These are phyloP conservation scores for Phataginus tricuspis DNA, from an alignment of 2,797 vertebrate species.

Conservation along the genomic window DNA sequence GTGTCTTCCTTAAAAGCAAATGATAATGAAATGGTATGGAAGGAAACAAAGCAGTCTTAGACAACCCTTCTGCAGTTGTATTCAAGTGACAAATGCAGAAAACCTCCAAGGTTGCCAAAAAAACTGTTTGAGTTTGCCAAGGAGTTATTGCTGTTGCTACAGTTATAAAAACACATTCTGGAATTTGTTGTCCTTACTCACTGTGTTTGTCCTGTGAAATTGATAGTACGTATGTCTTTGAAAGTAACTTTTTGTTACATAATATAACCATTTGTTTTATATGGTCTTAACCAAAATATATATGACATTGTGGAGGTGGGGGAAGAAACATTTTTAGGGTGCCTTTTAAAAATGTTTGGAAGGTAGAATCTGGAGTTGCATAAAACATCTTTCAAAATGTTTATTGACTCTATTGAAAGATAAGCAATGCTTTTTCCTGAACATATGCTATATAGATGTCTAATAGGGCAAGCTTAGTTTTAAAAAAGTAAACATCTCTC, in stretches of 20 bases:
- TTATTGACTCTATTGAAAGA: constrained; percentile 42
- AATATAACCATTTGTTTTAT: constrained; percentile 43
- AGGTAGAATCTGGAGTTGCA: background rate
- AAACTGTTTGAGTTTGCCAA: constrained; percentile 67
- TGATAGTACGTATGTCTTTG: background rate
- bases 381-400: constrained; percentile 19
- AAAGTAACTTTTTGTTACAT: constrained; percentile 53
- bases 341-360: background rate
- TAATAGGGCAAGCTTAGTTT: constrained; percentile 4
- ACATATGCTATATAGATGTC: background rate
- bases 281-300: constrained; percentile 32
- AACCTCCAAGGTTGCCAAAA: constrained; percentile 60
- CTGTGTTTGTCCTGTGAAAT: constrained; percentile 61
- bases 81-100: constrained; percentile 63
- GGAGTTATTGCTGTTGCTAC: constrained; percentile 67
- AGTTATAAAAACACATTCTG: constrained; percentile 66
- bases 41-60: constrained; percentile 30
- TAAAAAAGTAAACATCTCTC: background rate
- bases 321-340: background rate
- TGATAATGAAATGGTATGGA: constrained; percentile 22
- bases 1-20: constrained; percentile 53
- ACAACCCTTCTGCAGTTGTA: background rate
- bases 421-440: background rate
- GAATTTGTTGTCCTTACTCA: constrained; percentile 52
- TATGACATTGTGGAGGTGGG: background rate